Conservation (phyloP, 53 echinoderm and acorn worm species). For the Temnopleurus reevesii region DNA sequence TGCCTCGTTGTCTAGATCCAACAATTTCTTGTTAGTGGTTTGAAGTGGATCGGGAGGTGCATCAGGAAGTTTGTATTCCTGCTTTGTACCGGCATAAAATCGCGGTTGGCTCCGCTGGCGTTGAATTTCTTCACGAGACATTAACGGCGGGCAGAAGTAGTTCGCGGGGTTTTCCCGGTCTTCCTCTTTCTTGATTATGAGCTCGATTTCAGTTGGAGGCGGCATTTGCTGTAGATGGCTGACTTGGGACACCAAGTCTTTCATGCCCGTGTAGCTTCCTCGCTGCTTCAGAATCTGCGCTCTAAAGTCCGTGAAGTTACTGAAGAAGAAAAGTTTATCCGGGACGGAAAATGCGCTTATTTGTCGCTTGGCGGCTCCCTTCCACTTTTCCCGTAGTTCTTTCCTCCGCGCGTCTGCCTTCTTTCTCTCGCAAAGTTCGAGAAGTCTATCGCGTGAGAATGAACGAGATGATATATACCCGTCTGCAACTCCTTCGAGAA, state of each 20-base stretch:
- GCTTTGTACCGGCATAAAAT: slow-evolving; percentile 83
- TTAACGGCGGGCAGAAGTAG: slow-evolving; percentile 85
- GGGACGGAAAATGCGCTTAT: slow-evolving; percentile 76
- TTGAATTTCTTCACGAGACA: slow-evolving; percentile 75
- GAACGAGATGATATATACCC: slow-evolving; percentile 70
- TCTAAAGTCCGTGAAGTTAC: slow-evolving; percentile 80
- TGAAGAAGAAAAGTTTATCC: slow-evolving; percentile 77
- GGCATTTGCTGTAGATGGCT: slow-evolving; percentile 34
- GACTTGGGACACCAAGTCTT: slow-evolving; percentile 21
- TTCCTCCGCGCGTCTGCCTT: slow-evolving; percentile 20
- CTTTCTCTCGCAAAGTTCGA: slow-evolving; percentile 51
- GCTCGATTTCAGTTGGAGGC: slow-evolving; percentile 67
- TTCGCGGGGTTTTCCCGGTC: slow-evolving; percentile 86
- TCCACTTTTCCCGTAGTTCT: slow-evolving; percentile 49
- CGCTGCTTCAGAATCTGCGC: slow-evolving; percentile 71
- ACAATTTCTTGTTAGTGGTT: slow-evolving; percentile 44
- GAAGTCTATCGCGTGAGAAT: slow-evolving; percentile 50
- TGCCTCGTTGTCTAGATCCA: slow-evolving; percentile 10
- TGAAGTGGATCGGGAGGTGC: slow-evolving; percentile 43
- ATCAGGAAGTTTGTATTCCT: slow-evolving; percentile 68
- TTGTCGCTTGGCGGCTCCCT: slow-evolving; percentile 42
- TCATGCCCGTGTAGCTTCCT: slow-evolving; percentile 16
- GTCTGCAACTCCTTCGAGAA: slow-evolving; percentile 70
- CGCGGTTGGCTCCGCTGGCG: slow-evolving; percentile 79
- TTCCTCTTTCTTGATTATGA: slow-evolving; percentile 66